phyloP scores from a whole-genome alignment of 2,888 invertebrate species.

The Drosophila lacicola region DNA sequence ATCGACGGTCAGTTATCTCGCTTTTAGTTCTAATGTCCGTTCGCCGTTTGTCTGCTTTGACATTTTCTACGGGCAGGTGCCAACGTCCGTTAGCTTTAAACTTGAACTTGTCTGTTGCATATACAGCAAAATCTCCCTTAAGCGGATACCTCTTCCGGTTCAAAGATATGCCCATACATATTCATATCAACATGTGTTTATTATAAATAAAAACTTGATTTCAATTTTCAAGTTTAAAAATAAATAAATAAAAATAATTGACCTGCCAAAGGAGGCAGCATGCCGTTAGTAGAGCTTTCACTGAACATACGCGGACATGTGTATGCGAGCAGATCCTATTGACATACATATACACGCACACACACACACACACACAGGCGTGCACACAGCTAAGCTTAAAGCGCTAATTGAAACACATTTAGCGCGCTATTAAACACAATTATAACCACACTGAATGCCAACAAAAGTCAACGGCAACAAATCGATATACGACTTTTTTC shows the following conservation, averaged over 20 bases:
- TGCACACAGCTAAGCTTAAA: slow-evolving; percentile 44
- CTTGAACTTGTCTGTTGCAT: slow-evolving; percentile 46
- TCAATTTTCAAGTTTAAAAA: background rate
- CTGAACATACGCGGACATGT: background rate
- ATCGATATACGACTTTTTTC: slow-evolving; percentile 60
- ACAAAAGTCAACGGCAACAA: slow-evolving; percentile 54
- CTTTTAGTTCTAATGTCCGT: slow-evolving; percentile 10
- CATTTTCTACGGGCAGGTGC: slow-evolving; percentile 39
- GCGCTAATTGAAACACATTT: slow-evolving; percentile 74
- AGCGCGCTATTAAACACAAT: slow-evolving; percentile 78
- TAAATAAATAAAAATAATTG: background rate
- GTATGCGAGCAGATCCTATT: slow-evolving; percentile 30
- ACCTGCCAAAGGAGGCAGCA: background rate
- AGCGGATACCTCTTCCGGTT: no score
- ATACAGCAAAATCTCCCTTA: no score
- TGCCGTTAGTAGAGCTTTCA: background rate
- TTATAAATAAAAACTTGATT: no score
- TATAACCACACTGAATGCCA: slow-evolving; percentile 58
- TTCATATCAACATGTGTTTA: no score
- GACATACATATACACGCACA: slow-evolving; percentile 44
- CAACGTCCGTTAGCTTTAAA: slow-evolving; percentile 48
- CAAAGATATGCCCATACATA: no score
- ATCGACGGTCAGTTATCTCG: slow-evolving; percentile 39
- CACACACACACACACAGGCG: slow-evolving; percentile 18
- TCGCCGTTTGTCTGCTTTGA: background rate